phyloP scores from a whole-genome alignment of 1,140 invertebrate genomes.

The Achroia grisella region DNA sequence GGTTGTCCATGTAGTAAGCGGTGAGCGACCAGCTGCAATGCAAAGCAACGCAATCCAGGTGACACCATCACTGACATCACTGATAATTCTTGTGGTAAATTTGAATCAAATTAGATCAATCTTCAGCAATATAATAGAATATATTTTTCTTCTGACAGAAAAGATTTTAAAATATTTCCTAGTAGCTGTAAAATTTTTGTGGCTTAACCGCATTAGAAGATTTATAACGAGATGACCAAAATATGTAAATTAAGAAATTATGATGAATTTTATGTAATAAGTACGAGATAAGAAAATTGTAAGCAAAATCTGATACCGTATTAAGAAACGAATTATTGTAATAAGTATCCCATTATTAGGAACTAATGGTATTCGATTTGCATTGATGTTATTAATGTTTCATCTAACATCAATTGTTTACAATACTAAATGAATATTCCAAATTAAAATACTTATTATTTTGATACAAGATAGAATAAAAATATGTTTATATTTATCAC shows the following conservation, averaged over 20 bases:
- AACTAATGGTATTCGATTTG: constrained; percentile 2
- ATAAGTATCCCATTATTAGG: constrained; percentile 25
- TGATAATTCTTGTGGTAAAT: constrained; percentile 20
- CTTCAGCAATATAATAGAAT: constrained; percentile 5
- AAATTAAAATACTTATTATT: too few species aligned
- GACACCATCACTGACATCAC: constrained; percentile 38
- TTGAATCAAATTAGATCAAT: constrained; percentile 23
- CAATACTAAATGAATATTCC: too few species aligned
- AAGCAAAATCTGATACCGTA: constrained; percentile 20
- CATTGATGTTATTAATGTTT: neutral
- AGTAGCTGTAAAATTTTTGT: constrained; percentile 9
- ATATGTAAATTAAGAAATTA: neutral
- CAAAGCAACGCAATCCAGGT: constrained; percentile 74
- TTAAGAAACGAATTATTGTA: constrained; percentile 57
- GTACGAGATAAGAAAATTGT: constrained; percentile 4
- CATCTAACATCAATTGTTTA: too few species aligned
- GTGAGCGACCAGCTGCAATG: constrained; percentile 84
- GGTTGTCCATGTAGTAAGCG: constrained; percentile 79
- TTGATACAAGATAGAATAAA: too few species aligned
- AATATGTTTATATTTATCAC: too few species aligned
- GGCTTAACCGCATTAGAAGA: constrained; percentile 8
- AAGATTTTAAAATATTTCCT: constrained; percentile 11
- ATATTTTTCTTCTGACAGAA: constrained; percentile 7
- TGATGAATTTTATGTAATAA: constrained; percentile 1
- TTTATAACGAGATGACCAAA: constrained; percentile 30